Evolutionary conservation across 1,140 invertebrate species (phyloP), one percentile per base, ranked within the genome.

Genomic region (Cydia fagiglandana): DNA sequence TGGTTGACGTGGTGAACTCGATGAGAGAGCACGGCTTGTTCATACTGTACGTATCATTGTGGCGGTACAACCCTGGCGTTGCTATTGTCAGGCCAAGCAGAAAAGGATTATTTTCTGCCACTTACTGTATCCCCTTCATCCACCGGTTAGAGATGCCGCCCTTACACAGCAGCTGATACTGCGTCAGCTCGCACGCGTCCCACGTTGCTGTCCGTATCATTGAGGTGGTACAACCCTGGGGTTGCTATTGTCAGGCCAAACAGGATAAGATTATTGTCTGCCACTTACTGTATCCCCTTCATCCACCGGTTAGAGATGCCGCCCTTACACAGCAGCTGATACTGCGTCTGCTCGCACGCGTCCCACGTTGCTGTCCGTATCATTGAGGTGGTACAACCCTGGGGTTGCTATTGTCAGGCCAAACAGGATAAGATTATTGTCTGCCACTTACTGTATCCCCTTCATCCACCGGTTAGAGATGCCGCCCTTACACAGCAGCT

Each of bases 301-400:
- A 84, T 75, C 86, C 85, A 90, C 15, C 80, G 74, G 15, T 73
- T 77, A 12, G 86, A 76, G 10, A 90, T 77, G 5, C 88, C 88
- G 73, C 80, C 78, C 56, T 73, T 75, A 74, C 88, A 90, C 24
- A 82, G 75, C n/a, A 90, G 75, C 9, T 74, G 75, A 10, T 75
- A 66, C 24, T 85, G 73, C 7, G 76, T 75, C 28, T 74, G 75
- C 10, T 78, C 70, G 73, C 88, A 90, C 50, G 80, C 68, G 0
- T 83, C 85, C 64, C n/a, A 76, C 12, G 66, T 50, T 28, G 17
- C 74, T 24, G 7, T 64, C 74, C 64, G 82, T 81, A 13, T 76
- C 73, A 38, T 85, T 85, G 41, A 74, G 56, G 53, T 34, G 77
- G n/a, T 80, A 78, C 4, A 68, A 7, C 15, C 78, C 81, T 34